Conservation (phyloP, 2,113 vertebrate genomes). For the Galbula dea region DNA sequence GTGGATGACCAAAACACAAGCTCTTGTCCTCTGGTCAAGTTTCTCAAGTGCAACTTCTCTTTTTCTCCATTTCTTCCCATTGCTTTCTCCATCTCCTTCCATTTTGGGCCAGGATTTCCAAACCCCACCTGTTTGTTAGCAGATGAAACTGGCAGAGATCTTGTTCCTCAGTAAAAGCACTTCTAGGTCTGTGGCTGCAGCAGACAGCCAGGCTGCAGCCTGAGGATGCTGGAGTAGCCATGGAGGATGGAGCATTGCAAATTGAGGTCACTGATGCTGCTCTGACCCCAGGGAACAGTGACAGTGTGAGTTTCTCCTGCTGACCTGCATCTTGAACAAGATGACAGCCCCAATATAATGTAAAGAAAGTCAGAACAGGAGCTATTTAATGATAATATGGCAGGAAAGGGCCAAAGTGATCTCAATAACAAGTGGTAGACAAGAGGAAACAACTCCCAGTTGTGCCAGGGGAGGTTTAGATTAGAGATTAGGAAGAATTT, state of each 20-base stretch:
- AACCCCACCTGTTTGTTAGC: background rate
- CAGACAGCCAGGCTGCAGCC: background rate
- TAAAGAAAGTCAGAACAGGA: background rate
- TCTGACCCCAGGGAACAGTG: background rate
- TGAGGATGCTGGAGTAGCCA: background rate
- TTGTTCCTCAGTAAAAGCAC: background rate
- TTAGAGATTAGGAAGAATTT: too few relatives aligned
- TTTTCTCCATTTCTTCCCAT: background rate
- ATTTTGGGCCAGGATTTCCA: background rate
- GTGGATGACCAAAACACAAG: background rate
- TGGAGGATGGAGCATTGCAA: accelerated
- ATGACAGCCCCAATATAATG: background rate
- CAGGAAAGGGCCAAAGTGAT: background rate
- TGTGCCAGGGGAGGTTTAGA: too few relatives aligned
- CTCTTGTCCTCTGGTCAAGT: background rate
- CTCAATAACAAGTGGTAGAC: too few relatives aligned
- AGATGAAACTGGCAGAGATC: background rate
- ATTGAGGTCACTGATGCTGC: background rate
- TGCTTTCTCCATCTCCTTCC: background rate
- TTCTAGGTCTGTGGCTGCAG: background rate
- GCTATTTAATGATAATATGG: background rate
- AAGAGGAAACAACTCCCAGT: too few relatives aligned
- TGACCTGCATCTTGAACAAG: accelerated
- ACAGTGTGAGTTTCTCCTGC: accelerated
- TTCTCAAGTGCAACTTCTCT: background rate